Base-by-base conservation (phyloP, 2,797 vertebrate species). In the Halcyon chelicuti region DNA sequence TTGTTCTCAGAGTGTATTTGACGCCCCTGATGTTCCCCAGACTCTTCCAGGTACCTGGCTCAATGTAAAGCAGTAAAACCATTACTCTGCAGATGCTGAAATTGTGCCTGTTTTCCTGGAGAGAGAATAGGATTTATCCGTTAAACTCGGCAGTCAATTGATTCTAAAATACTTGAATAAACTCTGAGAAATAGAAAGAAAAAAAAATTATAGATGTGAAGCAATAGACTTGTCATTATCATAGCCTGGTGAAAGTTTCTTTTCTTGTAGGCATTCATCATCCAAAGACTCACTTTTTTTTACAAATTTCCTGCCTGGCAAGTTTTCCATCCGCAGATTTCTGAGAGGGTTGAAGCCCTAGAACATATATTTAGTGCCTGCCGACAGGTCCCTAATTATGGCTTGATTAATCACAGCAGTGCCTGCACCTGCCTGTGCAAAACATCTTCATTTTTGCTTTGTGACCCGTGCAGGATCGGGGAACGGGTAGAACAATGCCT, bases 341-440 rank as follows among this genome's bases (percentile, higher is more conserved):
- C 66, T 71, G 51, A 95, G 88, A 94, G 76, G 85, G 86, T 93
- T 97, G 94, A 95, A 96, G 92, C 93, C 91, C 92, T 79, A 81
- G 88, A 93, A 96, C 84, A 91, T 96, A 94, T 94, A 97, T 97
- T 97, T 97, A 97, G 88, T 46, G 95, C 71, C 70, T 95, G 92
- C 93, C 21, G 83, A 96, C 96, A 97, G 93, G 90, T 94, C 96
- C 73, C 93, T 97, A 97, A 97, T 97, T 97, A 97, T 79, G 87
- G 51, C 91, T 96, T 97, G 97, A 97, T 97, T 97, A 97, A 97
- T 97, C 95, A 93, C 94, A 94, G 90, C 94, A 77, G 88, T 93
- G 96, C 79, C 92, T 97, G 96, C 97, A 97, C 96, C 97, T 97
- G 97, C 79, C 93, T 95, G 77, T 88, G 92, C 80, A 95, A 92